Evolutionary conservation across 2,797 vertebrate genomes (phyloP).

Genomic region (Clarias pachynema): DNA sequence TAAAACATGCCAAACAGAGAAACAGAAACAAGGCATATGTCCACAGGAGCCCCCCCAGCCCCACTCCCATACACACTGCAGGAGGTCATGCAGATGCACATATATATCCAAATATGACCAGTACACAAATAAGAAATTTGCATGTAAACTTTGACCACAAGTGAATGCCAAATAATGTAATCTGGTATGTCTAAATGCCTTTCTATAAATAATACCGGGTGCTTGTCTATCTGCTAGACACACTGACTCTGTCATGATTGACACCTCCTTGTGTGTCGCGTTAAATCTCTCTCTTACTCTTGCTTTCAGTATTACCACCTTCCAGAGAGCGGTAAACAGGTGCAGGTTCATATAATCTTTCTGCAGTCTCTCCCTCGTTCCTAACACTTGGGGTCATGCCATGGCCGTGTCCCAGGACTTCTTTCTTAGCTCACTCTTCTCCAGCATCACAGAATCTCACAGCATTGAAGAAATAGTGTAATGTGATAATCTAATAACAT

Average conservation of each 20-base stretch:
- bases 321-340: slow-evolving; percentile 63
- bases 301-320: slow-evolving; percentile 53
- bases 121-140: neutral
- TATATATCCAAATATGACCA: neutral
- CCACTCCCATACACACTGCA: neutral
- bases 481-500: slow-evolving; percentile 43
- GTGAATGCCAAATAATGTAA: slow-evolving; percentile 28
- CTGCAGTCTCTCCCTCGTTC: slow-evolving; percentile 43
- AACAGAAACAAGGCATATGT: slow-evolving; percentile 34
- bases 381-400: slow-evolving; percentile 11
- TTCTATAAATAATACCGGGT: slow-evolving; percentile 45
- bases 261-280: slow-evolving; percentile 38
- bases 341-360: slow-evolving; percentile 53
- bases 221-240: slow-evolving; percentile 46
- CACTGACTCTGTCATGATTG: slow-evolving; percentile 45
- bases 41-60: slow-evolving; percentile 12
- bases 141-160: neutral
- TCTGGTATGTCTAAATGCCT: slow-evolving; percentile 25
- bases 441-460: slow-evolving; percentile 30
- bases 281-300: slow-evolving; percentile 37
- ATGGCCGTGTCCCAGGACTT: neutral
- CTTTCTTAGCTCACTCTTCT: slow-evolving; percentile 21
- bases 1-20: slow-evolving; percentile 38
- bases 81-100: neutral
- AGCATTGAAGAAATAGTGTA: slow-evolving; percentile 16